Evolutionary conservation across 2,113 vertebrate species (phyloP).

Genomic region (Thamnaconus septentrionalis): DNA sequence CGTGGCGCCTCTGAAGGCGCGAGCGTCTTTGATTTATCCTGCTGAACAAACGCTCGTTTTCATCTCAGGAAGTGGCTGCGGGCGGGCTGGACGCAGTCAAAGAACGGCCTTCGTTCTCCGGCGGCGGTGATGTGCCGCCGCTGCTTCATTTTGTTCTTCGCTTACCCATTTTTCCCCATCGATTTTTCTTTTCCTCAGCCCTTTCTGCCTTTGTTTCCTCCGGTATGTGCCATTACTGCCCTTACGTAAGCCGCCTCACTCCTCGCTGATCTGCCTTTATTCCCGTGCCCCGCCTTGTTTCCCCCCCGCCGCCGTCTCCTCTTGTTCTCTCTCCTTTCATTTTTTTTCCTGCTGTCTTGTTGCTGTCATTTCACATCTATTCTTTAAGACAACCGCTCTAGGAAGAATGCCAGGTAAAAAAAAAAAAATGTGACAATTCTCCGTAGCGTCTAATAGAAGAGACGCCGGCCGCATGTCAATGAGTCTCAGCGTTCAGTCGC

Average conservation of each 20-base stretch:
- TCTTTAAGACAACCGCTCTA: slow-evolving; percentile 7
- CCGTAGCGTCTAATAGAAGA: no score
- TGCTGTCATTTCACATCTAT: slow-evolving; percentile 9
- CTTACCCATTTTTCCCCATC: slow-evolving; percentile 7
- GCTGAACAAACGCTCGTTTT: no score
- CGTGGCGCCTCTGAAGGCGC: no score
- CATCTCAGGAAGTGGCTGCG: no score
- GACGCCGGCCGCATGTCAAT: no score
- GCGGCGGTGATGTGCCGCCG: no score
- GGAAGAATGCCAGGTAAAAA: background rate
- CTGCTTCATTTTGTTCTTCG: background rate
- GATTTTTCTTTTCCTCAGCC: slow-evolving; percentile 16
- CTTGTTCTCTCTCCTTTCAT: slow-evolving; percentile 2
- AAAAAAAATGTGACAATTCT: no score
- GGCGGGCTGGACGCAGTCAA: background rate
- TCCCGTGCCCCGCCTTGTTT: no score
- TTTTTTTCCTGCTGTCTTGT: slow-evolving; percentile 11
- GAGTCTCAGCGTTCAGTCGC: slow-evolving; percentile 36
- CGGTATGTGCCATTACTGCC: slow-evolving; percentile 34
- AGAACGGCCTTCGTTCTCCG: slow-evolving; percentile 9
- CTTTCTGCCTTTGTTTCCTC: slow-evolving; percentile 15
- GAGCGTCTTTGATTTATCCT: no score
- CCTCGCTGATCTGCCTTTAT: slow-evolving; percentile 1
- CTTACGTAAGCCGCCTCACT: slow-evolving; percentile 10
- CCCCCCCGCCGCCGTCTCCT: background rate